These are phyloP conservation scores for Gopherus evgoodei DNA, from an alignment of 2,113 vertebrate genomes.

Conservation along the genomic window DNA sequence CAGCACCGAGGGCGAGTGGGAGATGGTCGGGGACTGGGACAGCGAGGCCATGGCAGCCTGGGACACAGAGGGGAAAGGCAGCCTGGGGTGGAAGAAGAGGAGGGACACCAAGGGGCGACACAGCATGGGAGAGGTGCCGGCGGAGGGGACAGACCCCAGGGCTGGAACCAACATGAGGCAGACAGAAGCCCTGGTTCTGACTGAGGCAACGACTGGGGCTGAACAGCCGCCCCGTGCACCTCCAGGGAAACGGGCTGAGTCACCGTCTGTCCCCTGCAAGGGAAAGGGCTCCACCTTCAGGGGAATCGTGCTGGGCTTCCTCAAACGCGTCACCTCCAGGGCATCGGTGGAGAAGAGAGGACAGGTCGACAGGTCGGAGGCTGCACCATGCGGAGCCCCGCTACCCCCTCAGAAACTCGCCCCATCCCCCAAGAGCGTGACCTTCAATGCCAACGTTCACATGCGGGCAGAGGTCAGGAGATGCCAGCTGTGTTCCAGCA, in stretches of 20 bases:
- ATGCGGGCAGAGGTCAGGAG: background rate
- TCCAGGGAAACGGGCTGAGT: no score
- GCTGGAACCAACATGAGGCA: background rate
- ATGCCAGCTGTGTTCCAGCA: no score
- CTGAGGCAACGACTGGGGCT: background rate
- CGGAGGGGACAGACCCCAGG: background rate
- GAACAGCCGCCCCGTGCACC: background rate
- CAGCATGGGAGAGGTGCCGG: background rate
- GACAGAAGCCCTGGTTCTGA: background rate
- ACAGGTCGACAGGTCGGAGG: accelerated
- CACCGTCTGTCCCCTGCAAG: no score
- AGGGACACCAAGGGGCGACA: background rate
- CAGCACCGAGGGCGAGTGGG: background rate
- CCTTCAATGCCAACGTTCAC: background rate
- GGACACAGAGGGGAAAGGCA: background rate
- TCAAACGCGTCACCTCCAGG: background rate
- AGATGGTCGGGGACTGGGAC: background rate
- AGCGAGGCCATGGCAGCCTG: background rate
- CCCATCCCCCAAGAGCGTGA: background rate
- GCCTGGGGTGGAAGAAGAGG: background rate
- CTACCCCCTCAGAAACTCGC: background rate
- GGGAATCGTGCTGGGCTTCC: background rate
- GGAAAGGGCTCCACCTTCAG: background rate
- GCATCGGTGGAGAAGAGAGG: background rate
- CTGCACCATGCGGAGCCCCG: background rate